Evolutionary conservation across 2,797 vertebrate genomes (phyloP), one percentile per base, ranked within the genome.

Genomic region (Glyptemys insculpta): DNA sequence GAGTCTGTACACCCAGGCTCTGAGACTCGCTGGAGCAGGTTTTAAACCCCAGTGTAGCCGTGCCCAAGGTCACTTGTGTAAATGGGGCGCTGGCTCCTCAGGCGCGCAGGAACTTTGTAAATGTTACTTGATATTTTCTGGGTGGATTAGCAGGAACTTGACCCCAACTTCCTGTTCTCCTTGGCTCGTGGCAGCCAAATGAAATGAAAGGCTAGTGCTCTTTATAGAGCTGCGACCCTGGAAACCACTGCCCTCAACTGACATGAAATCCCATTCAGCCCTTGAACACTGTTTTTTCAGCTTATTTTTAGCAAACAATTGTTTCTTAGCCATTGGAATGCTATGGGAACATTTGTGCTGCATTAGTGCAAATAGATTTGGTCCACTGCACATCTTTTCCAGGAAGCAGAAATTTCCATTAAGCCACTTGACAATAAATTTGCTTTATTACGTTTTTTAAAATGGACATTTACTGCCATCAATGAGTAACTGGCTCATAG

Each of bases 401-500:
- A 78, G 74, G 83, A 91, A 49, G 44, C 14, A 49, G 74, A 10
- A 83, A 85, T 87, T 72, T 56, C 12, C 37, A 56, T 47, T 29
- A 76, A 79, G 88, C 12, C 2, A 7, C 3, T 57, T 59, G 8
- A 5, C 31, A 31, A 90, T 62, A 57, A 6, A 65, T 41, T 81
- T 37, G 25, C 3, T 88, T 84, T 53, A 50, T 82, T 53, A 57
- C 47, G 79, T 52, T 12, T 76, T 76, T 47, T 84, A 74, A 29
- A 49, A 74, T 85, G 90, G 57, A 90, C 85, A 92, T 86, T 9
- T 23, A 53, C 2, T 74, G 11, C 88, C 90, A 21, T 18, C 57
- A 41, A 0, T 1, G 1, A 79, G 31, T 54, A 76, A 2, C 4
- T 6, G 3, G 44, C 44, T 37, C 15, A 41, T 27, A 89, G 2